Percentiles rank a stretch among this genome's conserved stretches.
Conservation (phyloP, 1,140 invertebrate species). For the Drosophila seguyi region DNA sequence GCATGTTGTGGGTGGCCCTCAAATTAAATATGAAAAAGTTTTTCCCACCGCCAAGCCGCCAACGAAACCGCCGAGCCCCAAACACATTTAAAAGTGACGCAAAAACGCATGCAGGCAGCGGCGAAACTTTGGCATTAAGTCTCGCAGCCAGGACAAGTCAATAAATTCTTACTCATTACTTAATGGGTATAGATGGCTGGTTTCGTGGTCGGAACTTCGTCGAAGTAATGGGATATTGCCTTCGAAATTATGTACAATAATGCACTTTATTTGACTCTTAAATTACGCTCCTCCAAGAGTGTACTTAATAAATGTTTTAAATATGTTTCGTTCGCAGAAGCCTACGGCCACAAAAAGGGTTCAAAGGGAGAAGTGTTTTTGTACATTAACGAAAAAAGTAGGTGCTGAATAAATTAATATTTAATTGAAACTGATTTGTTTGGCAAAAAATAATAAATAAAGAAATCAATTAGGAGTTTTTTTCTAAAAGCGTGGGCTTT, state of each 20-base stretch:
- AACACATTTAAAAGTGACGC: conserved; percentile 73
- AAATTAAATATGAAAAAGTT: conserved; percentile 83
- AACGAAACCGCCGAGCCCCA: conserved; percentile 45
- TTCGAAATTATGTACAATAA: conserved; percentile 1
- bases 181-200: conserved; percentile 34
- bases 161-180: conserved; percentile 54
- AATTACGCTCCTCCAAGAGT: background rate
- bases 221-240: conserved; percentile 6
- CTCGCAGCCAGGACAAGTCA: conserved; percentile 43
- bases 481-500: background rate
- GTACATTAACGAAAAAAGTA: background rate
- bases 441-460: background rate
- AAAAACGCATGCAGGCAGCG: conserved; percentile 51
- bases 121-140: conserved; percentile 68
- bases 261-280: conserved; percentile 8
- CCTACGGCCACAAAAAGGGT: background rate
- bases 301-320: background rate
- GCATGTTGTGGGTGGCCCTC: conserved; percentile 35
- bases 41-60: conserved; percentile 39
- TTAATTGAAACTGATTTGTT: conserved; percentile 9
- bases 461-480: conserved; percentile 1
- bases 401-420: conserved; percentile 1
- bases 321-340: background rate
- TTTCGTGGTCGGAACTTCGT: conserved; percentile 21
- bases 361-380: background rate